Conservation (phyloP, 2,888 invertebrate genomes). For the Rhaphigaster nebulosa region DNA sequence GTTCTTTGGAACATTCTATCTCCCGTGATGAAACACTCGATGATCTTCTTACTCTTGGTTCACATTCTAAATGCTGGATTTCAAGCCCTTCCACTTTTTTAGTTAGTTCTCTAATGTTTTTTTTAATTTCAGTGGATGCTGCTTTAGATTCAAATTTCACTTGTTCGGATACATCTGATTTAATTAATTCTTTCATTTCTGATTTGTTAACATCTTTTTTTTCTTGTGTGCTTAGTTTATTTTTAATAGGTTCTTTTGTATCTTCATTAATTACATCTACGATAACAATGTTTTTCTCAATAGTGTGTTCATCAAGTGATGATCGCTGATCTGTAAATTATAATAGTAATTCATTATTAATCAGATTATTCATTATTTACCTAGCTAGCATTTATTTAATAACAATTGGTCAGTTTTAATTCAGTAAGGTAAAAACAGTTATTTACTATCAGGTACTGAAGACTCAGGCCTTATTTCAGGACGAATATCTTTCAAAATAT, state of each 20-base stretch:
- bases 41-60: slow-evolving; percentile 62
- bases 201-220: background rate
- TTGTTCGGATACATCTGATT: slow-evolving; percentile 30
- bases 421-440: background rate
- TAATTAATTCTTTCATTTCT: slow-evolving; percentile 13
- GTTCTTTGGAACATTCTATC: slow-evolving; percentile 41
- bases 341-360: background rate
- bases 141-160: background rate
- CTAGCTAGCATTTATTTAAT: background rate
- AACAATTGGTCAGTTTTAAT: background rate
- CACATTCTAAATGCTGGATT: slow-evolving; percentile 59
- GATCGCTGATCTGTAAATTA: slow-evolving; percentile 50
- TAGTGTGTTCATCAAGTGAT: slow-evolving; percentile 49
- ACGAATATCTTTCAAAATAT: slow-evolving; percentile 42
- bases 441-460: slow-evolving; percentile 41
- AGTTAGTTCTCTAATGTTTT: slow-evolving; percentile 33
- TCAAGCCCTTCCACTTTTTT: slow-evolving; percentile 53
- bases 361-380: background rate
- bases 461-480: slow-evolving; percentile 13
- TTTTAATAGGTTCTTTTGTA: slow-evolving; percentile 53
- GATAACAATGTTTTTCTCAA: slow-evolving; percentile 62
- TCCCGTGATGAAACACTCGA: slow-evolving; percentile 54
- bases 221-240: background rate
- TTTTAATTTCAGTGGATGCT: slow-evolving; percentile 19
- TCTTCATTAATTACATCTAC: slow-evolving; percentile 64